These are phyloP conservation scores for Hyperopisus bebe DNA, from an alignment of 2,113 vertebrate genomes.

Conservation along the genomic window DNA sequence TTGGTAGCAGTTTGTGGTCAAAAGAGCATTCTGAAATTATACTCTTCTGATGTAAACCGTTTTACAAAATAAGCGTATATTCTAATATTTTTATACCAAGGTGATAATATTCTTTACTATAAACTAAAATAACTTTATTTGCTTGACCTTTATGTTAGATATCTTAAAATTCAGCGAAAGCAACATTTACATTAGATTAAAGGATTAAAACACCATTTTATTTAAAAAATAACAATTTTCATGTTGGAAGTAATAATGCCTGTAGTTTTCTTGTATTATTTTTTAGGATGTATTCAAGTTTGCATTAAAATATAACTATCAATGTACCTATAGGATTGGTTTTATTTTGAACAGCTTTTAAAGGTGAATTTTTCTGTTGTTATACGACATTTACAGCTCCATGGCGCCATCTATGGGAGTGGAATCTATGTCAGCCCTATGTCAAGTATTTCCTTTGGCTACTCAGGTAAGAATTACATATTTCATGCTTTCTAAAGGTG, in stretches of 20 bases:
- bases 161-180: background rate
- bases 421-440: conserved; percentile 88
- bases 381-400: conserved; percentile 59
- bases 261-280: background rate
- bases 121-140: too few relatives aligned
- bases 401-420: conserved; percentile 86
- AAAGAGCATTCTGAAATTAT: background rate
- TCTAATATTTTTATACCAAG: background rate
- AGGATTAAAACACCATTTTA: background rate
- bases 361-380: background rate
- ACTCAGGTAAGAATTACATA: conserved; percentile 72
- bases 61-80: background rate
- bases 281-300: background rate
- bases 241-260: background rate
- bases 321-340: background rate
- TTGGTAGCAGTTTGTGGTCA: background rate
- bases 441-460: conserved; percentile 90
- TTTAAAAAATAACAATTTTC: background rate
- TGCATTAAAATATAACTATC: background rate
- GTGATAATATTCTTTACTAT: background rate
- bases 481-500: background rate
- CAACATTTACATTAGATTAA: background rate
- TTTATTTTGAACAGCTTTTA: background rate
- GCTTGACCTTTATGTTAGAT: background rate
- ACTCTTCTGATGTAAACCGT: background rate